Percentiles rank a stretch among this genome's conserved stretches.
Conservation (phyloP, 2,797 vertebrate species). For the Lacerta viridis region DNA sequence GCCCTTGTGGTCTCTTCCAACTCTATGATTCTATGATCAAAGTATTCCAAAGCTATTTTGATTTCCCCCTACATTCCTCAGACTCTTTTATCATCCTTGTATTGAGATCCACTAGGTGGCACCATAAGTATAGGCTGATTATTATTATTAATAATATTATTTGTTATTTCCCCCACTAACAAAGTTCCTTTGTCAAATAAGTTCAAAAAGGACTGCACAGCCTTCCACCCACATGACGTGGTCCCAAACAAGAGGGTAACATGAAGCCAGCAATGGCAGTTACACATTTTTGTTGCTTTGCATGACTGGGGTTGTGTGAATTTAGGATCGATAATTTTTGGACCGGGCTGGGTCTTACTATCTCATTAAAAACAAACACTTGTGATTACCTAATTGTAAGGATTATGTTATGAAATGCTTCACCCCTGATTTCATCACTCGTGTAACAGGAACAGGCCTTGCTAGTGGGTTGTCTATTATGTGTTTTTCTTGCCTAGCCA, state of each 20-base stretch:
- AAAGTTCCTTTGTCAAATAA: neutral
- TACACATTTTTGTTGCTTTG: neutral
- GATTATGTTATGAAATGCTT: neutral
- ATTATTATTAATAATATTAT: no score
- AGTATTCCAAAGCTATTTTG: neutral
- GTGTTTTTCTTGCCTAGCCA: neutral
- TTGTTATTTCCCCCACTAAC: neutral
- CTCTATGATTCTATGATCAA: no score
- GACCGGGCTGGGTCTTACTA: neutral
- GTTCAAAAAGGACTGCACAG: no score
- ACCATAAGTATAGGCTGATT: slow-evolving; percentile 50
- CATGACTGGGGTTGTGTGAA: neutral
- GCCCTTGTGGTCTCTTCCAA: no score
- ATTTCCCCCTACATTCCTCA: neutral
- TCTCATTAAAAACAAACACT: neutral
- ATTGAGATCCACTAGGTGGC: slow-evolving; percentile 67
- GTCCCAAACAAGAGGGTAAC: neutral
- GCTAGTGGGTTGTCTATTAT: neutral
- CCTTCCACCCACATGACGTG: neutral
- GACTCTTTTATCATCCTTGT: neutral
- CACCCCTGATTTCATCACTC: neutral
- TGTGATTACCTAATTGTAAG: neutral
- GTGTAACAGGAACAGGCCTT: neutral
- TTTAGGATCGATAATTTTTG: neutral
- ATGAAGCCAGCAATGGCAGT: neutral